Conservation (phyloP, 2,888 invertebrate genomes). For the Oscheius myriophilus region DNA sequence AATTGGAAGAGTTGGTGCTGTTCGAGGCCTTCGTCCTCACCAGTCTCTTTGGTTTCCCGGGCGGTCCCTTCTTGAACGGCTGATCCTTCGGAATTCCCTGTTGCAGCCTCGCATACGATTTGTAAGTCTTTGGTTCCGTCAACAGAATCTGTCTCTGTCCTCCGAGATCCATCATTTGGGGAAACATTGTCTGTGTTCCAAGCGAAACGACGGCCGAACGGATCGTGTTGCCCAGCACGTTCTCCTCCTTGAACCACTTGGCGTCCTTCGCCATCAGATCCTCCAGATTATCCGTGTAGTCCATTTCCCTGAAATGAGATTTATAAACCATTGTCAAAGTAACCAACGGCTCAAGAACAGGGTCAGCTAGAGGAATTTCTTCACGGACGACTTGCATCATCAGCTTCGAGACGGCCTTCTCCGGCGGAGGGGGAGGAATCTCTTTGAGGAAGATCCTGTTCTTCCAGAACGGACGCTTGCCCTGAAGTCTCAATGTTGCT, state of each 20-base stretch:
- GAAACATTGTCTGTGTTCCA: no score
- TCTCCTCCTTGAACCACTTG: conserved; percentile 9
- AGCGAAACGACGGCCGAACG: conserved; percentile 1
- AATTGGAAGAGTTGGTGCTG: no score
- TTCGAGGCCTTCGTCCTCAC: no score
- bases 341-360: conserved; percentile 3
- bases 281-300: conserved; percentile 8
- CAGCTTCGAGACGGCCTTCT: conserved; percentile 14
- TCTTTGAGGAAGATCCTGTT: conserved; percentile 12
- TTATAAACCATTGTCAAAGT: no score
- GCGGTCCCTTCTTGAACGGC: no score
- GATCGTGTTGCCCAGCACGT: conserved; percentile 6
- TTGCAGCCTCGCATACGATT: no score
- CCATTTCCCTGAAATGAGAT: background rate
- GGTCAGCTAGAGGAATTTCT: background rate
- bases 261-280: conserved; percentile 7
- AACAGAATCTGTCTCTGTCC: no score
- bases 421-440: background rate
- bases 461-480: conserved; percentile 14
- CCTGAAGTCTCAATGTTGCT: no score
- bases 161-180: no score
- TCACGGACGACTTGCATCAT: conserved; percentile 4
- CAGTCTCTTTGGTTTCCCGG: no score
- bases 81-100: no score
- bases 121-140: no score